Evolutionary conservation across 2,888 invertebrate species (phyloP), one percentile per base, ranked within the genome.

Genomic region (Chrysina gloriosa): DNA sequence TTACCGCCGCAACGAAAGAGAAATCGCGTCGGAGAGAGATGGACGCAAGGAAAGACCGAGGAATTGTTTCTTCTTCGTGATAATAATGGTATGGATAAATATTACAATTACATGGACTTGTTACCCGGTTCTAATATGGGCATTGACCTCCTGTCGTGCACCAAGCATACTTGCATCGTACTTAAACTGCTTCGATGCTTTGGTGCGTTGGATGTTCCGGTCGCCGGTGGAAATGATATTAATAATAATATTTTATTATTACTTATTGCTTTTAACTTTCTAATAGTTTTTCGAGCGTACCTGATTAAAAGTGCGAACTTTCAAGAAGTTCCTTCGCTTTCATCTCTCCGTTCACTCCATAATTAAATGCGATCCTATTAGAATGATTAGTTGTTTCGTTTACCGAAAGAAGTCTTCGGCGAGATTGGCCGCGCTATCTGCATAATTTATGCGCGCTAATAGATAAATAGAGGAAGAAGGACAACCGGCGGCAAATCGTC

Each of bases 51-150:
- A 52, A 19, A 52, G 52, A 31, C 19, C 14, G 16, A 7, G 31
- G 16, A 31, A 52, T 52, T 52, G 52, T 52, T 31, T 52, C 52
- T 19, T 52, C 31, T 31, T 29, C 31, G 7, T 34, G 52, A 52
- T 52, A 52, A 31, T 52, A 29, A 29, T 31, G 31, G 31, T 31
- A 16, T 29, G 31, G 52, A 52, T 52, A 52, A 52, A 52, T 52
- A 52, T 52, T 52, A 52, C 52, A 31, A 52, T 52, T 31, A 52
- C 31, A 52, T 52, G 52, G 31, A 31, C 52, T 52, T 52, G 52
- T 52, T 52, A 52, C 31, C 31, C 16, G 29, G 9, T 7, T 52
- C 52, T 19, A 52, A 31, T 31, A 52, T 52, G 52, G 52, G 31
- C 31, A 16, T 31, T 52, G 52, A 31, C 52, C 31, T 52, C 11